Conservation (phyloP, 1,140 invertebrate species). For the Macrocentrus cingulum region DNA sequence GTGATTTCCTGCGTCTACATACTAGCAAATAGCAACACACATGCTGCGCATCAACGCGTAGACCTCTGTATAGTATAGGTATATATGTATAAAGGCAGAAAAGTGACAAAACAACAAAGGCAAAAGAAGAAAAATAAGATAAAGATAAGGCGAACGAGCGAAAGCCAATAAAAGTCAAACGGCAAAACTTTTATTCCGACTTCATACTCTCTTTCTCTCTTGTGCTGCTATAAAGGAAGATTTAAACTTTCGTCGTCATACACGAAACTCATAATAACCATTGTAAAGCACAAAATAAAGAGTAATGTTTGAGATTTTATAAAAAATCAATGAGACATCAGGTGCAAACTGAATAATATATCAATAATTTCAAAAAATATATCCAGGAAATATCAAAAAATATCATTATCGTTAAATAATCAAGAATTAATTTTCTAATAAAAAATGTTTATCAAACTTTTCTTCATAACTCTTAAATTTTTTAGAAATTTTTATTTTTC, state of each 20-base stretch:
- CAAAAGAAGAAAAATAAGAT: conserved; percentile 8
- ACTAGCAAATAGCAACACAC: conserved; percentile 5
- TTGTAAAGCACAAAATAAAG: no score
- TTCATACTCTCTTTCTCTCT: neutral
- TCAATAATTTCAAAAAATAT: no score
- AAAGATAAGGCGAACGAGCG: neutral
- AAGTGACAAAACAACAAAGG: conserved; percentile 1
- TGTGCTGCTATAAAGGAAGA: conserved; percentile 16
- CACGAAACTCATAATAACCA: no score
- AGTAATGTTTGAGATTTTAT: no score
- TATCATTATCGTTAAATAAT: no score
- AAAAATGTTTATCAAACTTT: no score
- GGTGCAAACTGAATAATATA: no score
- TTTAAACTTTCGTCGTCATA: conserved; percentile 24
- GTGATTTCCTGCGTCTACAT: neutral
- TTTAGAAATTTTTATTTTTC: no score
- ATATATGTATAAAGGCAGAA: neutral
- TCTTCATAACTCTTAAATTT: no score
- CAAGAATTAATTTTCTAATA: no score
- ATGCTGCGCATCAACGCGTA: neutral
- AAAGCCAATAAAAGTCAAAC: conserved; percentile 23
- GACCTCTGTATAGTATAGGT: neutral
- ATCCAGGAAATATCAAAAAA: no score
- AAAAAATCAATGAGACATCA: no score
- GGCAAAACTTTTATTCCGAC: conserved; percentile 24